A percentile compares a stretch with the other conserved stretches of the same genome.
These are phyloP conservation scores for Benitochromis conjunctus DNA, from an alignment of 2,113 vertebrate genomes.

Conservation along the genomic window DNA sequence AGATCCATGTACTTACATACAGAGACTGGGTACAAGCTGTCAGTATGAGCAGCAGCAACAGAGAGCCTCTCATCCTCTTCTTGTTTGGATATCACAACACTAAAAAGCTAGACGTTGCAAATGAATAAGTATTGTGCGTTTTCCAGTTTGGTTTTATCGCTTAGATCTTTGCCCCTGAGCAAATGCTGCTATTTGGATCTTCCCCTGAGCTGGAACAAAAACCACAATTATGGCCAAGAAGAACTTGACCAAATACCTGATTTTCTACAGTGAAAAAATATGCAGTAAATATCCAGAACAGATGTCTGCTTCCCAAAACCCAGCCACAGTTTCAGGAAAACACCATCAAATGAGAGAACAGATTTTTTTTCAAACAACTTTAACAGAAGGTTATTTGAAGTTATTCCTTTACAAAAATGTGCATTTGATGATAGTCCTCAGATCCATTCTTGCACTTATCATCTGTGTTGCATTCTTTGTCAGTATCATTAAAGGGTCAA, in stretches of 20 bases:
- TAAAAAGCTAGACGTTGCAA: neutral
- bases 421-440: neutral
- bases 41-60: slow-evolving; percentile 6
- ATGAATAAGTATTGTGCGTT: neutral
- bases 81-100: neutral
- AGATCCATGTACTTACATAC: slow-evolving; percentile 27
- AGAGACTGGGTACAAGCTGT: neutral
- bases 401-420: neutral
- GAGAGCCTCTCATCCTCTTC: slow-evolving; percentile 3
- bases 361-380: neutral
- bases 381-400: neutral
- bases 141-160: neutral
- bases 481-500: neutral
- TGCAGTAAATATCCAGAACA: slow-evolving; percentile 36
- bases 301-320: neutral
- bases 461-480: neutral
- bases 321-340: neutral
- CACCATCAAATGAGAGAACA: neutral
- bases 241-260: slow-evolving; percentile 47
- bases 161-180: neutral
- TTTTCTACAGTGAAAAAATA: slow-evolving; percentile 61
- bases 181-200: neutral
- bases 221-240: neutral
- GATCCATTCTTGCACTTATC: neutral
- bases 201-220: neutral